Evolutionary conservation across 2,113 vertebrate genomes (phyloP).

Genomic region (Macheiramphus alcinus): DNA sequence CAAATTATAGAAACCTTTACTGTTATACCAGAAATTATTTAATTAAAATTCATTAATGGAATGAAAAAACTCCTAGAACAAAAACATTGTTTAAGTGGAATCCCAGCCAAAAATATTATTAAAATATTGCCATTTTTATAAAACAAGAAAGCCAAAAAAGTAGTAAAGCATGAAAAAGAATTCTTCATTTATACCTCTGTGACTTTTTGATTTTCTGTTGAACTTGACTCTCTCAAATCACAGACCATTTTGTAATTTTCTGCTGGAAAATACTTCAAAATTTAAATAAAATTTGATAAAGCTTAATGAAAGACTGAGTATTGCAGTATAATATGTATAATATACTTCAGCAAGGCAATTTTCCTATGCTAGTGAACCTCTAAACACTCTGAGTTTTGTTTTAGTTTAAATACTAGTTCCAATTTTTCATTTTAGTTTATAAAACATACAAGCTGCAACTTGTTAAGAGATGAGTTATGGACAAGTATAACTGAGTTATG

Average conservation of each 20-base stretch:
- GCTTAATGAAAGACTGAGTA: not conserved
- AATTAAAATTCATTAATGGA: not conserved
- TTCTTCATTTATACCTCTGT: not conserved
- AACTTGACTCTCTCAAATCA: not conserved
- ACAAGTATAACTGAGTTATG: constrained; percentile 37
- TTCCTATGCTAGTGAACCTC: not conserved
- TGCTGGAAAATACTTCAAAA: not conserved
- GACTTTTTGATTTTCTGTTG: not conserved
- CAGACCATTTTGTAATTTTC: not conserved
- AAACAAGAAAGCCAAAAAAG: not conserved
- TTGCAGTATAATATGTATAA: not conserved
- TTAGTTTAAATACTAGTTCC: constrained; percentile 33
- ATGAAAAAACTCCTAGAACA: not conserved
- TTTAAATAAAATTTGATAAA: not conserved
- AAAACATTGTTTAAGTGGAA: not conserved
- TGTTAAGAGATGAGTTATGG: constrained; percentile 67
- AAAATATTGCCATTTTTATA: not conserved
- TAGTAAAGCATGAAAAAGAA: not conserved
- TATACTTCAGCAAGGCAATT: not conserved
- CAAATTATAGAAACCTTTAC: not conserved
- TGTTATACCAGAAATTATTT: not conserved
- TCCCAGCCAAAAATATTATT: not conserved
- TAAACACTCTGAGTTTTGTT: constrained; percentile 31
- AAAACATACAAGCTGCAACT: constrained; percentile 64
- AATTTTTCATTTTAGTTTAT: constrained; percentile 61